Conservation (phyloP, 2,113 vertebrate genomes). For the Galemys pyrenaicus region DNA sequence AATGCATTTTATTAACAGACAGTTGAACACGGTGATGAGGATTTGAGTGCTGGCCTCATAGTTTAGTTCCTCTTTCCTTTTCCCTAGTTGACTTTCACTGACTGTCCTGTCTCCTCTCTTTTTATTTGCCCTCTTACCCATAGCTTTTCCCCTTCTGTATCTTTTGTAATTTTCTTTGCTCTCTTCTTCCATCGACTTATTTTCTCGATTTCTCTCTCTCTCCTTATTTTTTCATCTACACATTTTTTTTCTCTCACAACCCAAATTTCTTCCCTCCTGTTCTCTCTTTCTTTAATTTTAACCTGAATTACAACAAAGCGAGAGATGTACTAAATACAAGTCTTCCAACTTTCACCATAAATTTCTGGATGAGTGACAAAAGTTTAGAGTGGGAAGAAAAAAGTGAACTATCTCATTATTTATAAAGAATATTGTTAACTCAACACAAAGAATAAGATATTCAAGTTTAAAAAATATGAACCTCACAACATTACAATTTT, state of each 20-base stretch:
- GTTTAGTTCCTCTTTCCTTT: background rate
- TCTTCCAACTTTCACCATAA: background rate
- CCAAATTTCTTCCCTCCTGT: background rate
- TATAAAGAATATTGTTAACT: background rate
- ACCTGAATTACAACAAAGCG: background rate
- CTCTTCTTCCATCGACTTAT: background rate
- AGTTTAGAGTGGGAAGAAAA: background rate
- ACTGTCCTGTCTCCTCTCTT: background rate
- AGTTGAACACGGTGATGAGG: background rate
- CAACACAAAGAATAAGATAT: background rate
- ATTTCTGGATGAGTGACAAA: background rate
- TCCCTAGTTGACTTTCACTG: background rate
- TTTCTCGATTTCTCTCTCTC: background rate
- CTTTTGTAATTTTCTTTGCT: background rate
- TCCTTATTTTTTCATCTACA: background rate
- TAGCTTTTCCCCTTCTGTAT: background rate
- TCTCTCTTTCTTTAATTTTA: background rate
- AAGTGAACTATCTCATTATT: background rate
- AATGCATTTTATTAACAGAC: background rate
- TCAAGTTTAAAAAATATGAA: constrained; percentile 3
- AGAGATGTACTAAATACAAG: background rate
- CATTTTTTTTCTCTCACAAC: background rate
- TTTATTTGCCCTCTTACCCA: background rate
- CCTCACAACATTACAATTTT: background rate
- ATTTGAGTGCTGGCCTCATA: background rate